A percentile compares a stretch with the other conserved stretches of the same genome.
Conservation (phyloP, 2,888 invertebrate species). For the Stenurella melanura region DNA sequence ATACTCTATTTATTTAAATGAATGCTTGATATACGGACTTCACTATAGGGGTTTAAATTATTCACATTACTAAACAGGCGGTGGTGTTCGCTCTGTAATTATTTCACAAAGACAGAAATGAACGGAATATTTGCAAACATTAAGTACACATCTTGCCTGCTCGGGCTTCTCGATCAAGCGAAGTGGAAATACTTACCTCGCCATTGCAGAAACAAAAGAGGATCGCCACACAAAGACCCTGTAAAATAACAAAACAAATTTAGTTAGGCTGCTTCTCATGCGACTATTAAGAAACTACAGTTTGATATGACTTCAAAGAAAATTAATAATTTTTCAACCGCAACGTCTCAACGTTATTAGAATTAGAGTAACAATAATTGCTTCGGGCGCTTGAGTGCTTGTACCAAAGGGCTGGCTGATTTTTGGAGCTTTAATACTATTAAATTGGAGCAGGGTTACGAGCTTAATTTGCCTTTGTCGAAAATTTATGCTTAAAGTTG, state of each 20-base stretch:
- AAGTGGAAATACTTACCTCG: conserved; percentile 80
- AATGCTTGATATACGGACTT: not conserved
- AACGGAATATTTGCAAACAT: conserved; percentile 15
- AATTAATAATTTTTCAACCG: conserved; percentile 5
- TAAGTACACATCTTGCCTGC: not conserved
- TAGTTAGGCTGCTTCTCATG: conserved; percentile 22
- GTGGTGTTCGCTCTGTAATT: conserved; percentile 8
- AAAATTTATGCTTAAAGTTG: not conserved
- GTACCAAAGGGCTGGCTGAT: not conserved
- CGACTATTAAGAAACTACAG: conserved; percentile 3
- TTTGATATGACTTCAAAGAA: conserved; percentile 22
- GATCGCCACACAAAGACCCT: conserved; percentile 94
- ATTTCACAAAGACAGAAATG: not conserved
- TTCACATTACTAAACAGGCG: not conserved
- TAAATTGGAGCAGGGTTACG: not conserved
- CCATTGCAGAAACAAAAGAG: conserved; percentile 97
- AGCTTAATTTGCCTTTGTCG: not conserved
- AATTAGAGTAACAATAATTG: conserved; percentile 22
- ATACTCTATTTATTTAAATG: not conserved
- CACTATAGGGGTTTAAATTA: not conserved
- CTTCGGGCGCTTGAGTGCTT: not conserved
- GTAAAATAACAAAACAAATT: conserved; percentile 68
- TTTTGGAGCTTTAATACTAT: not conserved
- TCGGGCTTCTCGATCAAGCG: not conserved
- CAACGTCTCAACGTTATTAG: conserved; percentile 4